Percentiles rank a stretch among this genome's conserved stretches.
Conservation (phyloP, 2,888 invertebrate genomes). For the Eristalinus sepulchralis region DNA sequence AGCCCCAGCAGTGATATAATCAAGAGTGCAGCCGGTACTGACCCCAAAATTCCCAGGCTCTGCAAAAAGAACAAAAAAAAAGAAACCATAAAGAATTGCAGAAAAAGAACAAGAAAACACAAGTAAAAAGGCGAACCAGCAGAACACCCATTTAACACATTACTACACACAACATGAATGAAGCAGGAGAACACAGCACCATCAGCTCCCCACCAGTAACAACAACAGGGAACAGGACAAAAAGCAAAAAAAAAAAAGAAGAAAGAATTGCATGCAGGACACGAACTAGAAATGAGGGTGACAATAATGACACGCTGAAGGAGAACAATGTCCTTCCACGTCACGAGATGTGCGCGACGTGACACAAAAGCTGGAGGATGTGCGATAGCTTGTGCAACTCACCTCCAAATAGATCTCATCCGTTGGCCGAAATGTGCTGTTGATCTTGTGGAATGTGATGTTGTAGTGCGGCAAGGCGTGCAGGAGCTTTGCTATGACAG, state of each 20-base stretch:
- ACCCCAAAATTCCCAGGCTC: constrained; percentile 96
- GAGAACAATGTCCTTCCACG: constrained; percentile 40
- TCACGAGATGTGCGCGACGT: background rate
- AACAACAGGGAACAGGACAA: background rate
- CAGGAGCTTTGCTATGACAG: constrained; percentile 92
- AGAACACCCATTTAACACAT: background rate
- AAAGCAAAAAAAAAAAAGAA: background rate
- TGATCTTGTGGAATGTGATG: constrained; percentile 93
- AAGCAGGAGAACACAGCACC: background rate
- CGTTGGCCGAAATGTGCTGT: constrained; percentile 94
- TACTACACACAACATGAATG: constrained; percentile 14
- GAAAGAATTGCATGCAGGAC: constrained; percentile 8
- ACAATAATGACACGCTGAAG: constrained; percentile 26
- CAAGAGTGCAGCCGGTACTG: constrained; percentile 96
- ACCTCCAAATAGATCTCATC: constrained; percentile 96
- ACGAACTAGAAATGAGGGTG: constrained; percentile 1
- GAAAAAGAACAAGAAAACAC: background rate
- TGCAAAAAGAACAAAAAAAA: constrained; percentile 79
- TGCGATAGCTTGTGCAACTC: constrained; percentile 72
- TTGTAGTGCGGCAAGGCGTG: constrained; percentile 96
- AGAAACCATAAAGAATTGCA: background rate
- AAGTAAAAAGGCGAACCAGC: background rate
- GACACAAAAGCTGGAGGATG: background rate
- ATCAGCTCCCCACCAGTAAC: background rate
- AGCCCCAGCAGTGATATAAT: constrained; percentile 94